phyloP scores from a whole-genome alignment of 1,140 invertebrate genomes.

The Anadara kagoshimensis region DNA sequence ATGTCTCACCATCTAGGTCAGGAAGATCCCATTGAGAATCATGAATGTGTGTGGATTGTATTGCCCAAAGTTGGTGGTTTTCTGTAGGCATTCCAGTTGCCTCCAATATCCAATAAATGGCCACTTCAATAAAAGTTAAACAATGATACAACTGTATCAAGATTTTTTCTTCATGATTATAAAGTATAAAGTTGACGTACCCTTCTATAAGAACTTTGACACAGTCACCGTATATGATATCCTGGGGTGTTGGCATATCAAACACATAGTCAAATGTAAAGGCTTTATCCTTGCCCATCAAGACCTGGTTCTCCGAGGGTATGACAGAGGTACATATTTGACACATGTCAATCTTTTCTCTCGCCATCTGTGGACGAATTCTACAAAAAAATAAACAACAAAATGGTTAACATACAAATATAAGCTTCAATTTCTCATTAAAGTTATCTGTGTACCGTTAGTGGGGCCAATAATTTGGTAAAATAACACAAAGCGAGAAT shows the following conservation, averaged over 20 bases:
- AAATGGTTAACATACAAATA: background rate
- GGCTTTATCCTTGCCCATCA: conserved; percentile 77
- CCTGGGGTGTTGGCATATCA: conserved; percentile 81
- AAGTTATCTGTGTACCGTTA: background rate
- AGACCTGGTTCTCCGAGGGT: conserved; percentile 80
- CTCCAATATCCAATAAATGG: too few relatives aligned
- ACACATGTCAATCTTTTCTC: conserved; percentile 96
- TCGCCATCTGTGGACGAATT: conserved; percentile 93
- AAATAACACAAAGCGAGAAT: background rate
- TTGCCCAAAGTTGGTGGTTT: too few relatives aligned
- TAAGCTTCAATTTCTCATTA: background rate
- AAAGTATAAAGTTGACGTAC: conserved; percentile 48
- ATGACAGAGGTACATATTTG: conserved; percentile 93
- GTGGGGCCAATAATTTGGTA: background rate
- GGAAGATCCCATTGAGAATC: too few relatives aligned
- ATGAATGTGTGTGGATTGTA: too few relatives aligned
- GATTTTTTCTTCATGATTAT: background rate
- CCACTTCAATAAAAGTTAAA: too few relatives aligned
- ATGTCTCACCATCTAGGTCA: too few relatives aligned
- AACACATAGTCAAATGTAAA: conserved; percentile 95
- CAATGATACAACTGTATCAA: background rate
- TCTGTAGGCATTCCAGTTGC: too few relatives aligned
- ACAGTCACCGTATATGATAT: conserved; percentile 85
- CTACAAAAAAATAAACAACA: too few relatives aligned
- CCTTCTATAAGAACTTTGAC: conserved; percentile 83